Evolutionary conservation across 2,113 vertebrate genomes (phyloP).

Genomic region (Oncorhynchus clarkii): DNA sequence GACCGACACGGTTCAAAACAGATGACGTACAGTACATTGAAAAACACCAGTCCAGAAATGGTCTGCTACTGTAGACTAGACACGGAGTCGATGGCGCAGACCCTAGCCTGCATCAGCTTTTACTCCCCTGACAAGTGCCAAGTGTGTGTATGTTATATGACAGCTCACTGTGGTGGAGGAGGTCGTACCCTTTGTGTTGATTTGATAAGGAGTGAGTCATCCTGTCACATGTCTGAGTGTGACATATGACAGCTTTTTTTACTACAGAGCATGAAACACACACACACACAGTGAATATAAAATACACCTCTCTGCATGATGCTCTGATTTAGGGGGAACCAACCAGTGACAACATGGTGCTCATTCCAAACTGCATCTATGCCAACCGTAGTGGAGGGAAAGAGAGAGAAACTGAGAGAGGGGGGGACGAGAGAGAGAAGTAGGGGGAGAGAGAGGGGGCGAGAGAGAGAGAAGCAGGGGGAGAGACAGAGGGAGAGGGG

Average conservation of each 20-base stretch:
- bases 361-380: neutral
- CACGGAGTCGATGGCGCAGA: neutral
- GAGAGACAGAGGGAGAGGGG: no score
- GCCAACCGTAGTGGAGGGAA: neutral
- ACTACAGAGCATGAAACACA: neutral
- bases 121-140: constrained; percentile 23
- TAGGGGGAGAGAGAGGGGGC: no score
- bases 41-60: neutral
- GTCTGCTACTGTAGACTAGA: neutral
- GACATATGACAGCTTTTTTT: constrained; percentile 32
- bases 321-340: constrained; percentile 1
- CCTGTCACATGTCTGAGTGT: constrained; percentile 20
- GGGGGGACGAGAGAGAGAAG: no score
- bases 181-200: constrained; percentile 37
- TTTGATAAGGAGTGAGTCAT: constrained; percentile 34
- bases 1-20: neutral
- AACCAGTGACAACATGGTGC: neutral
- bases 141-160: constrained; percentile 30
- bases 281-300: neutral
- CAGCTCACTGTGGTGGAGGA: constrained; percentile 31
- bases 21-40: neutral
- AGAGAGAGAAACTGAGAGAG: neutral
- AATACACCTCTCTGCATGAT: neutral
- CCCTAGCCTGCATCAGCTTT: constrained; percentile 1
- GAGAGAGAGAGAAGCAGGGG: no score